Evolutionary conservation across 2,113 vertebrate species (phyloP).

Genomic region (Himantopus leucocephalus): DNA sequence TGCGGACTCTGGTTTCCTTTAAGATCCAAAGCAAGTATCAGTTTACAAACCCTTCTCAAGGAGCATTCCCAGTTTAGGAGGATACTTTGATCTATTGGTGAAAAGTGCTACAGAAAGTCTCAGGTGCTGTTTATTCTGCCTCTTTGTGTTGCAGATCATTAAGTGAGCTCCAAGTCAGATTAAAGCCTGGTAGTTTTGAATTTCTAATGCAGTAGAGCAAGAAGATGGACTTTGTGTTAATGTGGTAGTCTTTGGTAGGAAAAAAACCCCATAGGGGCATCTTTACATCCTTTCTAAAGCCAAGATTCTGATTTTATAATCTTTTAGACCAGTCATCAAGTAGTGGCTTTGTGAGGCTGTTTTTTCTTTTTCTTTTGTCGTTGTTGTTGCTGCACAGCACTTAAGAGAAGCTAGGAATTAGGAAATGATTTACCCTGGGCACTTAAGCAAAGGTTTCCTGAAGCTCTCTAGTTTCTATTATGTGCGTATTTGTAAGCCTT

Average conservation of each 20-base stretch:
- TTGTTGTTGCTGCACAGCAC: not conserved
- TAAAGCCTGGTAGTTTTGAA: not conserved
- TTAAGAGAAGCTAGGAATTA: not conserved
- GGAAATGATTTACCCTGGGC: not conserved
- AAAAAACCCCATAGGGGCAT: not conserved
- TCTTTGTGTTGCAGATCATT: not conserved
- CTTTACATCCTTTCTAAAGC: not conserved
- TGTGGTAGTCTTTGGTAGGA: not conserved
- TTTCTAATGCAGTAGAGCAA: not conserved
- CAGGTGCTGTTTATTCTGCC: not conserved
- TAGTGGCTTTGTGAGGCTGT: not conserved
- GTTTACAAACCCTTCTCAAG: not conserved
- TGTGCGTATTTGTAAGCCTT: not conserved
- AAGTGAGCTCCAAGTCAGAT: not conserved
- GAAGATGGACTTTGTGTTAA: not conserved
- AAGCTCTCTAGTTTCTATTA: not conserved
- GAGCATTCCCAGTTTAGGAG: not conserved
- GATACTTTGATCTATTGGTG: not conserved
- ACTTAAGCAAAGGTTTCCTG: not conserved
- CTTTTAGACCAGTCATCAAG: not conserved
- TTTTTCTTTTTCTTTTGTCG: not conserved
- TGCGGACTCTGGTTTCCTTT: not conserved
- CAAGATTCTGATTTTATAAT: not conserved
- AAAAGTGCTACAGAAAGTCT: not conserved
- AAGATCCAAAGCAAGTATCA: not conserved